Percentiles rank a stretch among this genome's conserved stretches.
Evolutionary conservation across 2,113 vertebrate species (phyloP).

Genomic region (Notechis scutatus): DNA sequence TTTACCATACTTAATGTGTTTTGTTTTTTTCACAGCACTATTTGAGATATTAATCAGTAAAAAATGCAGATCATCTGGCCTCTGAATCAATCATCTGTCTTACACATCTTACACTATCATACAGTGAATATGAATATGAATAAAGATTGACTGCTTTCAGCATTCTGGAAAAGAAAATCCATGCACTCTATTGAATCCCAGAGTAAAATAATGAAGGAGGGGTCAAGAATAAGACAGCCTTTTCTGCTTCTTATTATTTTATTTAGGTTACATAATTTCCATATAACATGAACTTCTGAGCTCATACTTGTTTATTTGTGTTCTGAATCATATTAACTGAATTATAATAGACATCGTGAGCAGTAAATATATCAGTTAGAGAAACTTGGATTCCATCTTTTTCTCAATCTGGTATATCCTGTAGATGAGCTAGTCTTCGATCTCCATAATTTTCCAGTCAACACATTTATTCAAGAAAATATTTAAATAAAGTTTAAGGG

Average conservation of each 20-base stretch:
- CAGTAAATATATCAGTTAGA: background rate
- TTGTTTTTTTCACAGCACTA: background rate
- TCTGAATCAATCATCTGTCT: slow-evolving; percentile 28
- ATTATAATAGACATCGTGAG: slow-evolving; percentile 36
- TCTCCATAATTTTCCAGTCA: background rate
- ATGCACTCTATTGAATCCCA: slow-evolving; percentile 13
- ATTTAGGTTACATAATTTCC: slow-evolving; percentile 49
- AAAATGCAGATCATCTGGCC: background rate
- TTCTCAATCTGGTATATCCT: background rate
- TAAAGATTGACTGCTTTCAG: slow-evolving; percentile 7
- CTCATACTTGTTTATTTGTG: slow-evolving; percentile 47
- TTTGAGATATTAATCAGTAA: background rate
- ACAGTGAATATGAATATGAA: background rate
- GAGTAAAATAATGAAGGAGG: background rate
- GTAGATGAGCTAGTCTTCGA: background rate
- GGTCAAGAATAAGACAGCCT: slow-evolving; percentile 32
- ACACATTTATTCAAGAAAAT: background rate
- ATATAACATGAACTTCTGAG: slow-evolving; percentile 42
- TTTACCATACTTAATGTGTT: background rate
- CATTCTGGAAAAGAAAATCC: background rate
- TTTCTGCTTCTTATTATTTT: slow-evolving; percentile 47
- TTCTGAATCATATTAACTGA: slow-evolving; percentile 36
- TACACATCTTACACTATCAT: slow-evolving; percentile 7
- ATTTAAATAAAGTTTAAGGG: background rate
- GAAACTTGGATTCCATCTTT: background rate